Evolutionary conservation across 2,113 vertebrate genomes (phyloP).

Genomic region (Lycocorax pyrrhopterus): DNA sequence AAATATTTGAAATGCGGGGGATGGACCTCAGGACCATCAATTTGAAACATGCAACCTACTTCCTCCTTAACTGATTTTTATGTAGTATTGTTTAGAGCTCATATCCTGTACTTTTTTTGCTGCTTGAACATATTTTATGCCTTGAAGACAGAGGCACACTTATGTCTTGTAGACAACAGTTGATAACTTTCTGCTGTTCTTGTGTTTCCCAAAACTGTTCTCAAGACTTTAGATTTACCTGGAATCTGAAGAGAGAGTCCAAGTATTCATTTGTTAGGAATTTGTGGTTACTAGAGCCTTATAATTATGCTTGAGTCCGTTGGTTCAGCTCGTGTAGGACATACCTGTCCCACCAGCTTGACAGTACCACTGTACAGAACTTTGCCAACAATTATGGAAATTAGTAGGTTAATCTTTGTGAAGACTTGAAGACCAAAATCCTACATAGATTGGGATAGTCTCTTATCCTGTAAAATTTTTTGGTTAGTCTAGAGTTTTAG

Average conservation of each 20-base stretch:
- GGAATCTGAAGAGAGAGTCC: neutral
- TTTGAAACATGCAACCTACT: neutral
- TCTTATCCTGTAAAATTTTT: neutral
- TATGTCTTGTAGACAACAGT: neutral
- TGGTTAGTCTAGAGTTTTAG: neutral
- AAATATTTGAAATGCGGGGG: fast-evolving
- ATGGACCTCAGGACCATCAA: neutral
- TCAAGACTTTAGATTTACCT: neutral
- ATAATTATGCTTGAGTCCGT: neutral
- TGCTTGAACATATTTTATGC: neutral
- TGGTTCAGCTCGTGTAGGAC: neutral
- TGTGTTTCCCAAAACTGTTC: neutral
- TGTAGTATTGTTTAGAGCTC: neutral
- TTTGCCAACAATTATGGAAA: neutral
- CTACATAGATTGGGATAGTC: neutral
- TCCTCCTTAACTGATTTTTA: neutral
- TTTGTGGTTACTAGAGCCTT: neutral
- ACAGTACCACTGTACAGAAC: neutral
- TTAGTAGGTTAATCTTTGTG: fast-evolving
- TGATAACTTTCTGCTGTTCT: neutral
- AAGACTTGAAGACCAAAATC: neutral
- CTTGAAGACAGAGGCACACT: neutral
- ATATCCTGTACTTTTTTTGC: neutral
- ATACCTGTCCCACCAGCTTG: neutral
- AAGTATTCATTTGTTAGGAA: neutral